Evolutionary conservation across 2,113 vertebrate species (phyloP).

Genomic region (Apodemus speciosus): DNA sequence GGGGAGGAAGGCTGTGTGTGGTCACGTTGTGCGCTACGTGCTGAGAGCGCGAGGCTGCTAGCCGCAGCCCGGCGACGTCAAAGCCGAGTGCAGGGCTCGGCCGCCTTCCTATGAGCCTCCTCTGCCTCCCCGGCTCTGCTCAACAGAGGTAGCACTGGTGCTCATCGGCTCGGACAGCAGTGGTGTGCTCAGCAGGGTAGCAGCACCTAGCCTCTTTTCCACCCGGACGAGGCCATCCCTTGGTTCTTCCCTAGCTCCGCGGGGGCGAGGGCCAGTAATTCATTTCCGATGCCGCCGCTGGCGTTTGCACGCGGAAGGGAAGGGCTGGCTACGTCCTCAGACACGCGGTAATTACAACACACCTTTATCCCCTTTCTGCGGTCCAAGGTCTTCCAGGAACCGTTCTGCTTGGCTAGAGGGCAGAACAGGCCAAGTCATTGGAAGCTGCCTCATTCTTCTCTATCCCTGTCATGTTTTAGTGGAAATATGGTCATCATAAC

Average conservation of each 20-base stretch:
- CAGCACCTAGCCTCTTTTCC: not conserved
- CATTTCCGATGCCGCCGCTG: not conserved
- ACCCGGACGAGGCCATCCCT: accelerated
- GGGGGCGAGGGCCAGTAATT: not conserved
- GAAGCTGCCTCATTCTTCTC: not conserved
- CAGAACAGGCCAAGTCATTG: slow-evolving; percentile 55
- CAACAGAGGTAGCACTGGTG: not conserved
- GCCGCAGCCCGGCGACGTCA: slow-evolving; percentile 90
- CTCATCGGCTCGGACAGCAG: not conserved
- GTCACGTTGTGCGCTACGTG: slow-evolving; percentile 95
- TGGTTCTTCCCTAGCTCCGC: not conserved
- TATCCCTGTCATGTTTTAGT: not conserved
- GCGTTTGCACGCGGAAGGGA: not conserved
- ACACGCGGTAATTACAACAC: not conserved
- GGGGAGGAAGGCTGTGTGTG: slow-evolving; percentile 80
- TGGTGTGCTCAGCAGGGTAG: not conserved
- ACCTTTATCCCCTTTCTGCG: not conserved
- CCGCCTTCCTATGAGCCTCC: slow-evolving; percentile 67
- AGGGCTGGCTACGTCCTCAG: not conserved
- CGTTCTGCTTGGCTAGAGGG: slow-evolving; percentile 35
- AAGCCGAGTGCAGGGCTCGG: slow-evolving; percentile 86
- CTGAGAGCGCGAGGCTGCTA: slow-evolving; percentile 85
- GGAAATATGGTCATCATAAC: slow-evolving; percentile 18
- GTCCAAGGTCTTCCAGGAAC: slow-evolving; percentile 57
- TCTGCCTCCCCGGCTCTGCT: slow-evolving; percentile 30